phyloP scores from a whole-genome alignment of 2,888 invertebrate species.

The Calliopum simillimum region DNA sequence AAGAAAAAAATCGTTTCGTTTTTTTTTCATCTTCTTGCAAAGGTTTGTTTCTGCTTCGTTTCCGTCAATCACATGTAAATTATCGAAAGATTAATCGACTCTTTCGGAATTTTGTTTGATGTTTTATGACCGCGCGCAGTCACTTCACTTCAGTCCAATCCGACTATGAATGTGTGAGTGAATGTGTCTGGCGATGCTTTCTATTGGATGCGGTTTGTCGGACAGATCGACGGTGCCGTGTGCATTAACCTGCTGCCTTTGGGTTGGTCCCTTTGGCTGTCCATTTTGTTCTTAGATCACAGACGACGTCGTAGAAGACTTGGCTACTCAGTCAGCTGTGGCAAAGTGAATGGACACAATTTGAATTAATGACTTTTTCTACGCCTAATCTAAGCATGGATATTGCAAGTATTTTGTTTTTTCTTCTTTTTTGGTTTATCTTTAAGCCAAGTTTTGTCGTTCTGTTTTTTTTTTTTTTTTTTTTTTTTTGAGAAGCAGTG shows the following conservation, averaged over 20 bases:
- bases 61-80: conserved; percentile 66
- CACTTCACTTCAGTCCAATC: conserved; percentile 37
- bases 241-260: conserved; percentile 25
- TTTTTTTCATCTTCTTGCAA: conserved; percentile 3
- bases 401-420: conserved; percentile 29
- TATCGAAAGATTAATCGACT: conserved; percentile 65
- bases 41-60: conserved; percentile 58
- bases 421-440: conserved; percentile 4
- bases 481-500: no score
- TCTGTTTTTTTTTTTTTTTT: no score
- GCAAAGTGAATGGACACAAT: conserved; percentile 59
- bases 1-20: background rate
- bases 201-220: conserved; percentile 34
- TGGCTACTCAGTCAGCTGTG: conserved; percentile 4
- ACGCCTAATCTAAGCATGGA: conserved; percentile 59
- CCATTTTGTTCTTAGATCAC: conserved; percentile 39
- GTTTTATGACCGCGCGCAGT: conserved; percentile 56
- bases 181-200: conserved; percentile 37
- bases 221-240: conserved; percentile 17
- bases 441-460: background rate
- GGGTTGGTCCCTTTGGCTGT: conserved; percentile 35
- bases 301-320: background rate
- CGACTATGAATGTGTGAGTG: background rate
- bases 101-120: conserved; percentile 64
- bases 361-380: conserved; percentile 62